phyloP scores from a whole-genome alignment of 2,888 invertebrate species.

The Agrotis puta region DNA sequence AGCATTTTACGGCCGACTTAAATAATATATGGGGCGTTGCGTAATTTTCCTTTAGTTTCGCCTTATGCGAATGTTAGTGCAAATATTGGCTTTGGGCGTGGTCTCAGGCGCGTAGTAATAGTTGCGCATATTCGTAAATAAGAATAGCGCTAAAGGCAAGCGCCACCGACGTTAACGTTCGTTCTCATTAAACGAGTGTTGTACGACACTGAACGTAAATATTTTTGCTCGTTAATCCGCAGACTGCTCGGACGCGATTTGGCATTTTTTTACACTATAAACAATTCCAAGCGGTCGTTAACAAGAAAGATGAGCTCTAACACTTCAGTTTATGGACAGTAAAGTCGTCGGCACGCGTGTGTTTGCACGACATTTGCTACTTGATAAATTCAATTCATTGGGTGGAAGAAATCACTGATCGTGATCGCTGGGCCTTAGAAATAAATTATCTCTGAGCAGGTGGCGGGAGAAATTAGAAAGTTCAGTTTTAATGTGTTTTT shows the following conservation, averaged over 20 bases:
- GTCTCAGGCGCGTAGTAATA: constrained; percentile 55
- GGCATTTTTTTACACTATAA: constrained; percentile 88
- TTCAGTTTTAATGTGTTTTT: constrained; percentile 34
- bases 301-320: constrained; percentile 90
- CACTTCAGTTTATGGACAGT: constrained; percentile 88
- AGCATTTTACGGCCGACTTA: constrained; percentile 85
- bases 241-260: constrained; percentile 78
- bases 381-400: constrained; percentile 75
- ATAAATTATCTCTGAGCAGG: constrained; percentile 69
- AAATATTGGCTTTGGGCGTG: constrained; percentile 75
- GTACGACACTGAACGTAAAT: constrained; percentile 82
- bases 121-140: constrained; percentile 55
- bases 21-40: constrained; percentile 89
- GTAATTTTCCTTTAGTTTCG: constrained; percentile 82
- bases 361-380: constrained; percentile 77
- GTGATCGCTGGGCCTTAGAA: constrained; percentile 48
- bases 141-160: constrained; percentile 49
- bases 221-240: constrained; percentile 82
- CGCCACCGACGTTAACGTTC: constrained; percentile 65
- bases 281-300: constrained; percentile 88
- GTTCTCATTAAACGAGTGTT: constrained; percentile 69
- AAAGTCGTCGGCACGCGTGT: constrained; percentile 86
- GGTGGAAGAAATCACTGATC: constrained; percentile 54
- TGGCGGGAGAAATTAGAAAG: constrained; percentile 64
- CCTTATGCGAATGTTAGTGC: constrained; percentile 78